Conservation (phyloP, 2,888 invertebrate genomes). For the Eristalinus sepulchralis region DNA sequence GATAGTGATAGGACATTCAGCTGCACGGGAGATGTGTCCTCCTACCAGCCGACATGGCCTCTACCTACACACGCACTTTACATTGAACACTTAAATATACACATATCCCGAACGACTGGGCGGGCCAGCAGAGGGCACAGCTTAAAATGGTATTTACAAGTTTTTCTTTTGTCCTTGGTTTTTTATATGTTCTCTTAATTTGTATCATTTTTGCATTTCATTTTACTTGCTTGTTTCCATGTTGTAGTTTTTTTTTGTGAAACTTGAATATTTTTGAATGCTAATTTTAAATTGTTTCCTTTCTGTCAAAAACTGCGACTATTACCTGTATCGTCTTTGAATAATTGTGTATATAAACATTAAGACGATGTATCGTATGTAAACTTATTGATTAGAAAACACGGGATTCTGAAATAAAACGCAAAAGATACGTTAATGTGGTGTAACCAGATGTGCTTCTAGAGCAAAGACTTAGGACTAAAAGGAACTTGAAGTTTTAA, state of each 20-base stretch:
- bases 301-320: not conserved
- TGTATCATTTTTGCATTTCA: not conserved
- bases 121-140: constrained; percentile 22
- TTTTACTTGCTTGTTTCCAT: not conserved
- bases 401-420: too few species aligned
- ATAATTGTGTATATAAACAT: too few species aligned
- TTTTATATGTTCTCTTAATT: constrained; percentile 8
- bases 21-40: constrained; percentile 5
- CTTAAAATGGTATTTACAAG: constrained; percentile 62
- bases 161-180: constrained; percentile 39
- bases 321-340: not conserved
- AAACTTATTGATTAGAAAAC: too few species aligned
- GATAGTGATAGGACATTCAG: constrained; percentile 41
- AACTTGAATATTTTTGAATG: not conserved
- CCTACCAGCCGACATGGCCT: not conserved
- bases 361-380: too few species aligned
- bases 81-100: constrained; percentile 48
- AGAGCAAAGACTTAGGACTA: too few species aligned
- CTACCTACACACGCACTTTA: constrained; percentile 42
- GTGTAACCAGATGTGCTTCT: too few species aligned
- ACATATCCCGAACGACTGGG: constrained; percentile 6
- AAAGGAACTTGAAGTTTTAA: too few species aligned
- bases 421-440: too few species aligned
- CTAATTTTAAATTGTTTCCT: not conserved
- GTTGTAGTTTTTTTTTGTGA: not conserved